Conservation (phyloP, 2,888 invertebrate genomes). For the Sesia bembeciformis region DNA sequence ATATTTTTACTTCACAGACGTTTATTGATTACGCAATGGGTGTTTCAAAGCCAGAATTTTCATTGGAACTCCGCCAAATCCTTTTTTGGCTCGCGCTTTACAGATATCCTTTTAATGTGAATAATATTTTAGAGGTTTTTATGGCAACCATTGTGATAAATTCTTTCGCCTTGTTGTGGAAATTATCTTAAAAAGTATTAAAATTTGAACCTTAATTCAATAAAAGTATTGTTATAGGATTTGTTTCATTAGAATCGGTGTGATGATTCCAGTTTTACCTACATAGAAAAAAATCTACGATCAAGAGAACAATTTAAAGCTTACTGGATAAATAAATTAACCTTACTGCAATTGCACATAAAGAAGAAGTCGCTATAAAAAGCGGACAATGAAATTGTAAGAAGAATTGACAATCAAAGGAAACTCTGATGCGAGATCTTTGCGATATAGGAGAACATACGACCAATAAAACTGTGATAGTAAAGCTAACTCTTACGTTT, state of each 20-base stretch:
- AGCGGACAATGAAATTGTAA: constrained; percentile 22
- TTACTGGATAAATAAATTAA: background rate
- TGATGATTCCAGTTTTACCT: too few species aligned
- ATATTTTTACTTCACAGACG: background rate
- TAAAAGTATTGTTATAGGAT: too few species aligned
- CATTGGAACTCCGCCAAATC: constrained; percentile 22
- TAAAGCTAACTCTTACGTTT: background rate
- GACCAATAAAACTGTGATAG: background rate
- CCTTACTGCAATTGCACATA: constrained; percentile 1
- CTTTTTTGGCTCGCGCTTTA: constrained; percentile 17
- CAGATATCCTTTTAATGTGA: constrained; percentile 14
- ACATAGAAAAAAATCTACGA: too few species aligned
- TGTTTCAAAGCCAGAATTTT: constrained; percentile 16
- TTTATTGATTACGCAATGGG: constrained; percentile 12
- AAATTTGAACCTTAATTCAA: too few species aligned
- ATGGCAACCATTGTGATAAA: background rate
- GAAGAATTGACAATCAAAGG: constrained; percentile 21
- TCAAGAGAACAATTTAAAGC: too few species aligned
- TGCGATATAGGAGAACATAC: background rate
- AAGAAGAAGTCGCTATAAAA: constrained; percentile 22
- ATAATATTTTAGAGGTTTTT: background rate
- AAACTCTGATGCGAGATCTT: constrained; percentile 11
- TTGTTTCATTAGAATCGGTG: too few species aligned
- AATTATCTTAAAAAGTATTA: too few species aligned
- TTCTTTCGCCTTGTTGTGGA: background rate